Base-by-base conservation (phyloP, 2,797 vertebrate species). In the Acrocephalus scirpaceus region DNA sequence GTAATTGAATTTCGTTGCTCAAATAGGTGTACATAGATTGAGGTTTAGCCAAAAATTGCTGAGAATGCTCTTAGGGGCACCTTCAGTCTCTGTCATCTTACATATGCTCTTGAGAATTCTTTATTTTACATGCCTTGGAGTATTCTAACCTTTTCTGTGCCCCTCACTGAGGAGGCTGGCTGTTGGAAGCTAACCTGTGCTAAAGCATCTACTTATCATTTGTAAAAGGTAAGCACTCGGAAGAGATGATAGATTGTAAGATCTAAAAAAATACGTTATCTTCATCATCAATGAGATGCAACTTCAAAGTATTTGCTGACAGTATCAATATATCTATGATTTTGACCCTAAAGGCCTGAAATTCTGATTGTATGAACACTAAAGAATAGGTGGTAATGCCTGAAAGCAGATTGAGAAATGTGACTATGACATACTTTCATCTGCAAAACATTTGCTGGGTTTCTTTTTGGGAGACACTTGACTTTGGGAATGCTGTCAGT, bases 361-460 rank as follows among this genome's bases (percentile, higher is more conserved):
- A 88, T 93, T 86, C 50, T 92, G 69, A 91, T 67, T 93, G 32
- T 67, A 82, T 80, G 21, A 57, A 76, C 73, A 85, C 36, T 89
- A 77, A 56, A 81, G 57, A 96, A 75, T n/a, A 90, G 56, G 61
- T 48, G 64, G 61, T 40, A 95, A 65, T 1, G 2, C 8, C 54
- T 74, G 74, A 88, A 89, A 89, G 81, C 26, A 7, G 45, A 72
- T 22, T 82, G 91, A 95, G 74, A 95, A 94, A 91, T 81, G 42
- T 92, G 85, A 90, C 82, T 93, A 66, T 71, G 65, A 65, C 56
- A 92, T 71, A 94, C 86, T 96, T 97, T 92, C 57, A 91, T 93
- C 92, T 95, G 67, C 71, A 95, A 94, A 97, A 93, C n/a, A 50
- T 91, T 88, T 65, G 79, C 79, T 88, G 61, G 25, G 34, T 92